These are phyloP conservation scores for Xylocampa areola DNA, from an alignment of 2,888 invertebrate genomes.

Conservation along the genomic window DNA sequence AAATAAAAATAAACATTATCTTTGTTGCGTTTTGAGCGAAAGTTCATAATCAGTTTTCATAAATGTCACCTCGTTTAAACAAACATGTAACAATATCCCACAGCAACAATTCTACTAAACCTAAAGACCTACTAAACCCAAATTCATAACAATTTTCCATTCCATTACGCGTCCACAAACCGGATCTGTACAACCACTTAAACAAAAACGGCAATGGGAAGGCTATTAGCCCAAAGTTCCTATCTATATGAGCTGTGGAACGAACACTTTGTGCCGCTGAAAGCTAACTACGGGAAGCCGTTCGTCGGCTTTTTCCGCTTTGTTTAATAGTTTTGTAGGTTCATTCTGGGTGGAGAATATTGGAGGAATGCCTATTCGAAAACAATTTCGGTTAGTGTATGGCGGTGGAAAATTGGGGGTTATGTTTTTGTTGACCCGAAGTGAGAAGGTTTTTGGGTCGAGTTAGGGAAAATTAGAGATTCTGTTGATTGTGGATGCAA, in stretches of 20 bases:
- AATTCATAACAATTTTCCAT: slow-evolving; percentile 54
- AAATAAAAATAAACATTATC: background rate
- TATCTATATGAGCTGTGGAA: slow-evolving; percentile 44
- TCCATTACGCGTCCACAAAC: slow-evolving; percentile 47
- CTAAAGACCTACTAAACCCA: slow-evolving; percentile 32
- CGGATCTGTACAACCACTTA: slow-evolving; percentile 46
- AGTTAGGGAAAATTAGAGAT: slow-evolving; percentile 1
- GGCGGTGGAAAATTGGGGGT: slow-evolving; percentile 16
- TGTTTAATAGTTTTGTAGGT: slow-evolving; percentile 57
- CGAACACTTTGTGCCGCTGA: slow-evolving; percentile 41
- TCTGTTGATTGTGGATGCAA: slow-evolving; percentile 6
- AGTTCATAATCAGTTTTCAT: background rate
- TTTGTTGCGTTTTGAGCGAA: background rate
- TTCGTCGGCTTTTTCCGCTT: slow-evolving; percentile 46
- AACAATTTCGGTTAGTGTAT: slow-evolving; percentile 33
- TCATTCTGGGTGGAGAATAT: slow-evolving; percentile 37
- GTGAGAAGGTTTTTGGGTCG: slow-evolving; percentile 11
- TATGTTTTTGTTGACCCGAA: slow-evolving; percentile 11
- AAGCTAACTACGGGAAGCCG: slow-evolving; percentile 46
- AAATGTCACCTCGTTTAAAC: background rate
- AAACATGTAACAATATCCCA: background rate
- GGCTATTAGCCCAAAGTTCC: slow-evolving; percentile 44
- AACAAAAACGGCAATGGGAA: slow-evolving; percentile 50
- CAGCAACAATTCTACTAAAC: slow-evolving; percentile 25
- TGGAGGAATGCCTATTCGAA: slow-evolving; percentile 37